Base-by-base conservation (phyloP, 2,113 vertebrate species). In the Aphyosemion australe region DNA sequence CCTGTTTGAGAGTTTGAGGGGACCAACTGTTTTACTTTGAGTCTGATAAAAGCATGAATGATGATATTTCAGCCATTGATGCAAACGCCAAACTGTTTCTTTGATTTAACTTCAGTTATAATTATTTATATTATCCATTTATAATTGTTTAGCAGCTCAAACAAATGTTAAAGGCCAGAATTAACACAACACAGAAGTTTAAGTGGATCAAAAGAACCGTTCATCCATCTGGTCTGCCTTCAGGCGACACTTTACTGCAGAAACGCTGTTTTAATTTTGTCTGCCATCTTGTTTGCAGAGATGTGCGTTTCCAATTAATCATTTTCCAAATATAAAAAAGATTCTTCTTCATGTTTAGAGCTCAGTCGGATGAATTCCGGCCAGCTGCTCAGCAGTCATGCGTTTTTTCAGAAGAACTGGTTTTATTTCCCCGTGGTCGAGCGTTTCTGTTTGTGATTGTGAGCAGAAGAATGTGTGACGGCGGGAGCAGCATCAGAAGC, bases 391-490 rank as follows among this genome's bases (percentile, higher is more conserved):
- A 12, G 52, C 31, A 57, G 32, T 56, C 60, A 63, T 74, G n/a
- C 65, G 69, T 69, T 60, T 57, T 37, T 56, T 0, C 57, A 72
- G 56, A 48, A 49, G 39, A 46, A 26, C 49, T 56, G 65, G 57
- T 73, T 80, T 78, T 61, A 74, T 74, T 76, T 76, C 75, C 73
- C 66, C 8, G n/a, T 5, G 43, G 46, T 18, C 21, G 53, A 31
- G 31, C 77, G 37, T 32, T 18, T 8, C 41, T 56, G 65, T 59
- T 46, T 77, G 70, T 70, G 59, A 56, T 9, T 85, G 85, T 76
- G 74, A 59, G 63, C n/a, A n/a, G n/a, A n/a, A n/a, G 69, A 82
- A 83, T 3, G 54, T 64, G 72, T 76, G 68, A 82, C 73, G n/a
- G n/a, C n/a, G n/a, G 37, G 78, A 81, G 75, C 84, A 71, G 54